A percentile compares a stretch with the other conserved stretches of the same genome.
phyloP scores from a whole-genome alignment of 2,797 vertebrate genomes.

The Melanogrammus aeglefinus region DNA sequence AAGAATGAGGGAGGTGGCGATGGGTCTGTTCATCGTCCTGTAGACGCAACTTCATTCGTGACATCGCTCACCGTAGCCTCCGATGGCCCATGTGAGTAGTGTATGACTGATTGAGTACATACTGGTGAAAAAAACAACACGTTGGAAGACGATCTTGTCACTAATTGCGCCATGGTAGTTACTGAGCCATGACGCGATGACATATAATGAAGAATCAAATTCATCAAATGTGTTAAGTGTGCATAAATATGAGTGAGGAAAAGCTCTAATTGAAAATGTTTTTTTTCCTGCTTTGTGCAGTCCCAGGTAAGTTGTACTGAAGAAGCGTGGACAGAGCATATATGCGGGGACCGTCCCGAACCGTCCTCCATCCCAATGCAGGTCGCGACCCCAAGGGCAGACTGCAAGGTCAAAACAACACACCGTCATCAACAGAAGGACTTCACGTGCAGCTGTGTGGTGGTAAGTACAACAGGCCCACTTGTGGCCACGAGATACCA shows the following conservation, averaged over 20 bases:
- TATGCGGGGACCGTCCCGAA: conserved; percentile 45
- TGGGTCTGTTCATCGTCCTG: no score
- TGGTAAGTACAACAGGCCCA: no score
- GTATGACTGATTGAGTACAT: no score
- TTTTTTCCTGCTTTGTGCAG: conserved; percentile 46
- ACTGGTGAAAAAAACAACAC: no score
- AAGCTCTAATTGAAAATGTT: neutral
- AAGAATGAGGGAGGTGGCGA: no score
- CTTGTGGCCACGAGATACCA: neutral
- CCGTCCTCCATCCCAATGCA: conserved; percentile 25
- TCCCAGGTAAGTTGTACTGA: conserved; percentile 76
- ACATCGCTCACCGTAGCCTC: no score
- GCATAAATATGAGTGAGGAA: neutral
- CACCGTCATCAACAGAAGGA: neutral
- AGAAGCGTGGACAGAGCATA: conserved; percentile 83
- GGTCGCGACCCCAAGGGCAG: neutral
- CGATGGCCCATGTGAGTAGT: no score
- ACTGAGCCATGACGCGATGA: no score
- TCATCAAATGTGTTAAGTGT: neutral
- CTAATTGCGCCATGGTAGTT: no score
- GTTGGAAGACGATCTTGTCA: no score
- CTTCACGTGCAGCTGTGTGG: neutral
- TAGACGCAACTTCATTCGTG: no score
- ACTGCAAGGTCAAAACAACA: no score
- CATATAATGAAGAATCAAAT: neutral